Evolutionary conservation across 2,888 invertebrate genomes (phyloP), one percentile per base, ranked within the genome.

Genomic region (Epistrophe grossulariae): DNA sequence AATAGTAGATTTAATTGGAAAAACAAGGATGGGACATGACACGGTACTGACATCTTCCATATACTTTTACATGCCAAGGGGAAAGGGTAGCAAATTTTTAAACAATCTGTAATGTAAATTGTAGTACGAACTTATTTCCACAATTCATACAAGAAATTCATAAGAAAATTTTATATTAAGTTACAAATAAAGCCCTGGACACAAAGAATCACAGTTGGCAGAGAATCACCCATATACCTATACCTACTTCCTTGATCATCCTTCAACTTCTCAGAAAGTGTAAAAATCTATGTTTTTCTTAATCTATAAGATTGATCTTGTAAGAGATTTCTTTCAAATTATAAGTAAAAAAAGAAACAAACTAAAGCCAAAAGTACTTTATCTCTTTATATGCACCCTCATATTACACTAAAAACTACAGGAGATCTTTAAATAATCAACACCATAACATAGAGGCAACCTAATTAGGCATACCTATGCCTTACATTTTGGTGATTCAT

Each of bases 351-450:
- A n/a, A 62, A 60, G n/a, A 55, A 38, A 55, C 1, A 19, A 57
- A 35, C 43, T 19, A 60, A 70, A 19, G 31, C 74, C 19, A 64
- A 40, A 40, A 57, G 48, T 72, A n/a, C 13, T 24, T 78, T 81
- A 85, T 78, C 81, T 73, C 5, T 40, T 2, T 2, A 24, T 31
- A 35, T 15, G 9, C 45, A 52, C 78, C 73, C 77, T 74, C 77
- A 81, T 81, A 73, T 85, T 73, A 85, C 84, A 78, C 62, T 24
- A 24, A 50, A 81, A 85, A 78, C 84, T 17, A 28, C 84, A 78
- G 84, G 84, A 73, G 40, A 78, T 73, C 81, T 52, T 48, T 28
- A 66, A 43, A 19, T 38, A 70, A 60, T 72, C 19, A 57, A 8
- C 31, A 35, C 68, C 71, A 24, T 24, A 68, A 68, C 7, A 35